Evolutionary conservation across 2,797 vertebrate species (phyloP).

Genomic region (Pterois miles): DNA sequence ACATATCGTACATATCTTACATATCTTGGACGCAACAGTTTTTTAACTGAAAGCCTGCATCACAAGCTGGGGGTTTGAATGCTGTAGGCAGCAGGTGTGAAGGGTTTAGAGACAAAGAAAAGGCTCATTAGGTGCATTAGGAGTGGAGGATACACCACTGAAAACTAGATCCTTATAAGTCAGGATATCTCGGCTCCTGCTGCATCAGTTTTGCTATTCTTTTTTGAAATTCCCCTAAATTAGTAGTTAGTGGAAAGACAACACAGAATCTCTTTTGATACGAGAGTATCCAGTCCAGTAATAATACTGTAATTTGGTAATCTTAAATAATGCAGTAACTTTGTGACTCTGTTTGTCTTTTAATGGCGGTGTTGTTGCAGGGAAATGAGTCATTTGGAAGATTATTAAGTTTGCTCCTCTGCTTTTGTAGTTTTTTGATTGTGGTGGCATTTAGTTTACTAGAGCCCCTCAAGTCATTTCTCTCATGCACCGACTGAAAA

Average conservation of each 20-base stretch:
- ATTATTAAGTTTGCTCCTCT: constrained; percentile 33
- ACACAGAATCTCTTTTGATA: too few relatives aligned
- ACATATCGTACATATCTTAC: too few relatives aligned
- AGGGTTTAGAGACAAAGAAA: background rate
- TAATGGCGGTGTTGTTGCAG: constrained; percentile 16
- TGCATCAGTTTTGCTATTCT: background rate
- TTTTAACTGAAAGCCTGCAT: background rate
- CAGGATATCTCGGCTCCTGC: background rate
- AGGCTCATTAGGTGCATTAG: background rate
- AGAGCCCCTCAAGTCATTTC: constrained; percentile 49
- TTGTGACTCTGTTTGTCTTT: constrained; percentile 21
- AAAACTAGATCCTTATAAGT: background rate
- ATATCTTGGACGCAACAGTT: background rate
- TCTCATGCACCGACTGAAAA: constrained; percentile 48
- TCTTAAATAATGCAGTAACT: constrained; percentile 34
- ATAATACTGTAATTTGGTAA: constrained; percentile 14
- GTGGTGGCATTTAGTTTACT: constrained; percentile 49
- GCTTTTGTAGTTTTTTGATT: constrained; percentile 41
- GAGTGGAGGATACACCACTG: background rate
- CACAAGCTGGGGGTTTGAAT: background rate
- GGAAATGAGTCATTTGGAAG: constrained; percentile 34
- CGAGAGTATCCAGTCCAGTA: too few relatives aligned
- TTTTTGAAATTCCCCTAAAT: background rate
- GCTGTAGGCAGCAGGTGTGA: background rate
- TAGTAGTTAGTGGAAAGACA: too few relatives aligned